Evolutionary conservation across 2,888 invertebrate species (phyloP), one percentile per base, ranked within the genome.

Genomic region (Anaspis maculata): DNA sequence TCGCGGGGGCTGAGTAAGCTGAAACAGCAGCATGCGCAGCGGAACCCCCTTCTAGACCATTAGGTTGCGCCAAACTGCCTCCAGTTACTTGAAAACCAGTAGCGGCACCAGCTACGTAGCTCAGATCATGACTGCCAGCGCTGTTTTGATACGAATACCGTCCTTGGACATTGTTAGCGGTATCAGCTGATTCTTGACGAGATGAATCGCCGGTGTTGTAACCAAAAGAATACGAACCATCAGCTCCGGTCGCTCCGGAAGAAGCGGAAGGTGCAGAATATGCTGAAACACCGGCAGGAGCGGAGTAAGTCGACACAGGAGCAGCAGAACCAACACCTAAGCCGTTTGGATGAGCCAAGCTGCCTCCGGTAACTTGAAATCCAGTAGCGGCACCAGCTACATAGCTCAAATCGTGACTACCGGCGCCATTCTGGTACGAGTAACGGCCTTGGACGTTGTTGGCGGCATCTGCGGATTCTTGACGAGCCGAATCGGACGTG

Each of bases 291-390:
- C 12, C 12, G 3, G 19, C 34, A 2, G 30, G 30, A 21, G 11
- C 5, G 2, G 19, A 3, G 15, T 28, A 15, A 2, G 11, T 15
- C 5, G n/a, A 11, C 13, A 10, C 9, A 10, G 15, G n/a, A 2
- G 11, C 19, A 12, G 15, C 11, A 3, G 28, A 7, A 2, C 11
- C 7, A 23, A 30, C 10, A 26, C 29, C 34, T 2, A 46, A 27
- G 7, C 47, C 50, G 35, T 48, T 48, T 13, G 51, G 50, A 15
- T 24, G 28, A 9, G 58, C 52, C 42, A 65, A 53, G 44, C 56
- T 62, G 27, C 64, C 63, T 25, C 62, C 63, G 37, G 62, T 56
- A 26, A 59, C 56, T 23, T 59, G 51, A 34, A 52, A 52, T 16
- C 52, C 52, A 21, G 50, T 51, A 15, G 27, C 28, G 15, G 48